Percentiles rank a stretch among this genome's conserved stretches.
Conservation (phyloP, 1,140 invertebrate genomes). For the Oedothorax gibbosus region DNA sequence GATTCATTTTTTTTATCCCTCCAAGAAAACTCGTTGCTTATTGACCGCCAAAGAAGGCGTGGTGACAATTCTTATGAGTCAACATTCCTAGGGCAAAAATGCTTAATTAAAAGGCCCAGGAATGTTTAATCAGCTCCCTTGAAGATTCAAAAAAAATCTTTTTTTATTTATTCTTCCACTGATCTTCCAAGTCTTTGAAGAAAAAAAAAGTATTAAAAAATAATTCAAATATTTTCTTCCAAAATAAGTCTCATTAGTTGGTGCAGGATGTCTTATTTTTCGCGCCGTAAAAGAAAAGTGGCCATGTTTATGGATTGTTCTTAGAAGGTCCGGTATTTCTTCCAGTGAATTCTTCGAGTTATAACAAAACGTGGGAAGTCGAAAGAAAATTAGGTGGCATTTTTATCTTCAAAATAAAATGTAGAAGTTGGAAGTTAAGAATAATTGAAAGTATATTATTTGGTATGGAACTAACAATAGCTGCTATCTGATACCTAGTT, state of each 20-base stretch:
- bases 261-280: slow-evolving; percentile 51
- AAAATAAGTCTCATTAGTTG: slow-evolving; percentile 41
- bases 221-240: slow-evolving; percentile 56
- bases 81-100: slow-evolving; percentile 59
- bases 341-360: neutral
- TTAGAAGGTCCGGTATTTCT: neutral
- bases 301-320: too few relatives aligned
- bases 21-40: slow-evolving; percentile 15
- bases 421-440: too few relatives aligned
- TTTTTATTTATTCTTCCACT: slow-evolving; percentile 13
- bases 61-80: slow-evolving; percentile 55
- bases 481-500: too few relatives aligned
- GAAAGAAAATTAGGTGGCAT: too few relatives aligned
- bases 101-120: slow-evolving; percentile 59
- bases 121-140: slow-evolving; percentile 56
- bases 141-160: slow-evolving; percentile 16
- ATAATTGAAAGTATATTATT: too few relatives aligned
- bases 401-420: too few relatives aligned
- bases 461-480: too few relatives aligned
- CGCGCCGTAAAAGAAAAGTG: neutral
- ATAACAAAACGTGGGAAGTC: neutral
- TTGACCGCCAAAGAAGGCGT: slow-evolving; percentile 29
- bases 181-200: neutral
- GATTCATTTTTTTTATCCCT: slow-evolving; percentile 4
- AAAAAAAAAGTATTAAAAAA: neutral